Evolutionary conservation across 2,113 vertebrate species (phyloP), one percentile per base, ranked within the genome.

Genomic region (Stegastes partitus): DNA sequence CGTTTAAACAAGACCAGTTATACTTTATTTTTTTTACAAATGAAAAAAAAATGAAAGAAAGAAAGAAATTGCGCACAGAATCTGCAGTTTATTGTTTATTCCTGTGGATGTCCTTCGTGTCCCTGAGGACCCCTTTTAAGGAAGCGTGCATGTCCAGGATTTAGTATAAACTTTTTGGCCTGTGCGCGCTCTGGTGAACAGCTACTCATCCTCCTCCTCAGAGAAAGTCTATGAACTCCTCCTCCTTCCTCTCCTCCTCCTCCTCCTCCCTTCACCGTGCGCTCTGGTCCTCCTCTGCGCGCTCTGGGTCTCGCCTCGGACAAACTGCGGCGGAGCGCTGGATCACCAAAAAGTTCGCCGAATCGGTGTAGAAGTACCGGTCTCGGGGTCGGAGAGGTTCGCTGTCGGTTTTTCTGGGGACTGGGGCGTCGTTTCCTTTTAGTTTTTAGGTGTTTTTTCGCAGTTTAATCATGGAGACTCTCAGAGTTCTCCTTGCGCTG

Each of bases 231-330:
- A 56, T 70, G 75, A 81, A 89, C 80, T 62, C 74, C 18, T 76
- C 81, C 53, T 37, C 39, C 53, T 50, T 7, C 45, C 39, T 59
- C 16, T 21, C 37, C 75, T 37, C 39, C 53, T 9, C n/a, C 34
- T 23, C 31, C 59, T 11, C 57, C 73, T 31, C 78, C 53, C 63
- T 68, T 75, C 58, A 0, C 58, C 63, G 78, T 77, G 79, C 85
- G 82, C 78, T 84, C 74, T 68, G 80, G 77, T 87, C 80, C 86
- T 90, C 81, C 74, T 88, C 77, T 85, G 84, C 87, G 91, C 90
- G 87, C 79, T 81, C 90, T 69, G 77, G 79, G 16, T 83, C 63
- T 89, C 74, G 54, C 70, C 69, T 82, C 57, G 79, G 87, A 88
- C n/a, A 74, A 82, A 86, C 81, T 79, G 67, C 70, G 64, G 37